A percentile compares a stretch with the other conserved stretches of the same genome.
Evolutionary conservation across 2,888 invertebrate species (phyloP).

Genomic region (Tachystola acroxantha): DNA sequence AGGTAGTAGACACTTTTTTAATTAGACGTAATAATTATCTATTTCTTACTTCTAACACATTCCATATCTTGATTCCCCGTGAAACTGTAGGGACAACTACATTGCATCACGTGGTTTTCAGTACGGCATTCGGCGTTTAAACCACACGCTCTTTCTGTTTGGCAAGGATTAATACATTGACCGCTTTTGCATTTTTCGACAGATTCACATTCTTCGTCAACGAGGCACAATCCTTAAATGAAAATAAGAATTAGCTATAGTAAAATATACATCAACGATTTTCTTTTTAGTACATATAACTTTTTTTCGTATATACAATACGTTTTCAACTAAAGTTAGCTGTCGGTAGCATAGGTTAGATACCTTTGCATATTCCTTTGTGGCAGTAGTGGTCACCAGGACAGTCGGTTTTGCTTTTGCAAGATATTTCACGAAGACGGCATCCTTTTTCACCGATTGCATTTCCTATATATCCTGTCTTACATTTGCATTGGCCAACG

Average conservation of each 20-base stretch:
- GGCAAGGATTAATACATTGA: slow-evolving; percentile 90
- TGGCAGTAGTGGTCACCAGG: slow-evolving; percentile 89
- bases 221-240: slow-evolving; percentile 83
- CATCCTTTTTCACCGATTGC: slow-evolving; percentile 86
- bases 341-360: no score
- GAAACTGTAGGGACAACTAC: slow-evolving; percentile 90
- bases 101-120: slow-evolving; percentile 85
- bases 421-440: slow-evolving; percentile 84
- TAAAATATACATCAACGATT: no score
- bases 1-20: neutral
- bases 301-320: no score
- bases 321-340: no score
- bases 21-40: neutral
- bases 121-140: slow-evolving; percentile 88
- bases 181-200: slow-evolving; percentile 89
- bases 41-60: slow-evolving; percentile 87
- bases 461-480: slow-evolving; percentile 87
- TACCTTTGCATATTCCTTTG: slow-evolving; percentile 88
- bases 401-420: slow-evolving; percentile 85
- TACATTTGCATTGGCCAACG: slow-evolving; percentile 87
- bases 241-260: neutral
- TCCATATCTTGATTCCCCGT: slow-evolving; percentile 91
- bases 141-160: slow-evolving; percentile 86
- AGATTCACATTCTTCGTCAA: slow-evolving; percentile 87
- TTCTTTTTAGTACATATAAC: no score